Evolutionary conservation across 2,113 vertebrate species (phyloP).

Genomic region (Ophthalmolycus amberensis): DNA sequence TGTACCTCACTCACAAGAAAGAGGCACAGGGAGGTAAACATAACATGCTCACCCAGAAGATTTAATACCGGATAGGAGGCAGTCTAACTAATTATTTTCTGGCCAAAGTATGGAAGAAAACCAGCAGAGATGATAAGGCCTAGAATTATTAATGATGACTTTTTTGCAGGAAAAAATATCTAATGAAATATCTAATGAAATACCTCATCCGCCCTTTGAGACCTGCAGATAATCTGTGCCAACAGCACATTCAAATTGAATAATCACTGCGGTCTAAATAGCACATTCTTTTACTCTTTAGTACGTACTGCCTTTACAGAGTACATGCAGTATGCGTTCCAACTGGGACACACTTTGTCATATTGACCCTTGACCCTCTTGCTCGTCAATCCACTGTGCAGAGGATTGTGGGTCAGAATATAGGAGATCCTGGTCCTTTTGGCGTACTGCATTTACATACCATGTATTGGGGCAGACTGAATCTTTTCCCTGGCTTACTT

Average conservation of each 20-base stretch:
- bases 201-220: not conserved
- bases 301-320: not conserved
- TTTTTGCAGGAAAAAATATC: not conserved
- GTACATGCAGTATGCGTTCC: too few species aligned
- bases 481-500: not conserved
- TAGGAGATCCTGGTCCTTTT: too few species aligned
- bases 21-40: not conserved
- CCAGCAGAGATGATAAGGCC: not conserved
- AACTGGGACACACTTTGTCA: not conserved
- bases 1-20: not conserved
- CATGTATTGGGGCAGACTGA: not conserved
- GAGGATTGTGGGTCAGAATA: not conserved
- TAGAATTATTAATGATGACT: not conserved
- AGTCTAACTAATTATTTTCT: not conserved
- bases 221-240: not conserved
- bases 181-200: too few species aligned
- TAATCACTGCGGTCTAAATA: too few species aligned
- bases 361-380: not conserved
- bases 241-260: not conserved
- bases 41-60: not conserved
- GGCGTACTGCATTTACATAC: too few species aligned
- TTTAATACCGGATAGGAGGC: not conserved
- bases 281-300: too few species aligned
- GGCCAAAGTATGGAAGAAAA: not conserved
- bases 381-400: not conserved